phyloP scores from a whole-genome alignment of 1,140 invertebrate species.

The Caenorhabditis tropicalis region DNA sequence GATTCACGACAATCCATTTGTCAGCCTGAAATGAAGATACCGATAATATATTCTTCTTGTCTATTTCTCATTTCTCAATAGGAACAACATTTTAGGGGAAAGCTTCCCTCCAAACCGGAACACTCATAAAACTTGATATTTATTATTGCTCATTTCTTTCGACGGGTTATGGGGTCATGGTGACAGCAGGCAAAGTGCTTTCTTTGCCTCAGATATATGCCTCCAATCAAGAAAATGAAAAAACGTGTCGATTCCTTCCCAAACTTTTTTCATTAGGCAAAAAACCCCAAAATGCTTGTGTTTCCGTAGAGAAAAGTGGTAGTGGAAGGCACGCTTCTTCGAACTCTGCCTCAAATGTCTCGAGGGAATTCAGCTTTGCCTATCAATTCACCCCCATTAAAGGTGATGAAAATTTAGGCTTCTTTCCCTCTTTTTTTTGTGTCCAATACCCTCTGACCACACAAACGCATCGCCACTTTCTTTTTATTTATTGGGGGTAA shows the following conservation, averaged over 20 bases:
- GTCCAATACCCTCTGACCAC: neutral
- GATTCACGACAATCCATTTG: slow-evolving; percentile 40
- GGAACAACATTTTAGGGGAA: neutral
- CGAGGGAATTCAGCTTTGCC: neutral
- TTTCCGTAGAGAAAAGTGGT: neutral
- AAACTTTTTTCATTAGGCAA: slow-evolving; percentile 39
- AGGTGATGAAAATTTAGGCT: slow-evolving; percentile 40
- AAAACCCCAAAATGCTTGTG: neutral
- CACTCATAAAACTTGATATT: slow-evolving; percentile 41
- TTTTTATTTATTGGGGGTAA: neutral
- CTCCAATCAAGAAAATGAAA: neutral
- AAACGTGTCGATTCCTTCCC: neutral
- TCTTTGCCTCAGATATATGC: neutral
- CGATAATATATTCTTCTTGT: neutral
- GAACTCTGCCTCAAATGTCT: slow-evolving; percentile 8
- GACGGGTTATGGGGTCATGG: slow-evolving; percentile 31
- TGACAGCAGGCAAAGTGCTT: neutral
- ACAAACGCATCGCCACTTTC: neutral
- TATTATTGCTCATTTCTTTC: slow-evolving; percentile 37
- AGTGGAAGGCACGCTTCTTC: slow-evolving; percentile 33
- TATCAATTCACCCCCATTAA: slow-evolving; percentile 36
- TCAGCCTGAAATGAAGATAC: neutral
- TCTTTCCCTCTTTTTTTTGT: neutral
- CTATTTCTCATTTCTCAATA: neutral
- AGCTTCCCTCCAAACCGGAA: neutral